Evolutionary conservation across 2,113 vertebrate species (phyloP), one percentile per base, ranked within the genome.

Genomic region (Candoia aspera): DNA sequence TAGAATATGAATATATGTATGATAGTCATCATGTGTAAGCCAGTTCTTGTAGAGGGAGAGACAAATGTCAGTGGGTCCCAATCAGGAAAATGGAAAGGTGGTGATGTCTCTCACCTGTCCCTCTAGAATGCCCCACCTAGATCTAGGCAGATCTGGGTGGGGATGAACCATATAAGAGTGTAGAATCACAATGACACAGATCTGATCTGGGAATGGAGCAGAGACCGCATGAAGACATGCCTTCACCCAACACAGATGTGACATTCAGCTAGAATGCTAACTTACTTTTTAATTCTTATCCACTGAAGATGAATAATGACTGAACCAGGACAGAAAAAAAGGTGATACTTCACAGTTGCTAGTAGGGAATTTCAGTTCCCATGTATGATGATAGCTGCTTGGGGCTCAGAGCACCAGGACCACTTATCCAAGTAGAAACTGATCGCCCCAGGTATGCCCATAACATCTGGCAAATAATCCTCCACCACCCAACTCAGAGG

Each of bases 191-290:
- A 37, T 79, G 68, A 37, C n/a, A 37, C 15, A 79, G 15, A 37
- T 79, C n/a, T 79, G n/a, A n/a, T 79, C 19, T 8, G 68, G n/a
- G 68, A 37, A 15, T 37, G 19, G n/a, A 79, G n/a, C n/a, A 79
- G 68, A 79, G 68, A 37, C 49, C 49, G 3, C 49, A 49, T 49
- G 49, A 49, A 49, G 49, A 49, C 49, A 49, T 49, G 49, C 49
- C 49, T 49, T 49, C 49, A 49, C 49, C 49, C 49, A 49, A 49
- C 49, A 49, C 42, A 64, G 37, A 89, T 94, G 93, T 90, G 46
- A 59, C 46, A 91, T 8, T 33, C 24, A 49, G 24, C 59, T 84
- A 91, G 29, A 2, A 89, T 90, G 91, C 2, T 1, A 84, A 90
- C 4, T 91, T 6, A 90, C 4, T 91, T 6, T n/a, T 17, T 2